phyloP scores from a whole-genome alignment of 2,888 invertebrate species.

The Hanleya hanleyi region DNA sequence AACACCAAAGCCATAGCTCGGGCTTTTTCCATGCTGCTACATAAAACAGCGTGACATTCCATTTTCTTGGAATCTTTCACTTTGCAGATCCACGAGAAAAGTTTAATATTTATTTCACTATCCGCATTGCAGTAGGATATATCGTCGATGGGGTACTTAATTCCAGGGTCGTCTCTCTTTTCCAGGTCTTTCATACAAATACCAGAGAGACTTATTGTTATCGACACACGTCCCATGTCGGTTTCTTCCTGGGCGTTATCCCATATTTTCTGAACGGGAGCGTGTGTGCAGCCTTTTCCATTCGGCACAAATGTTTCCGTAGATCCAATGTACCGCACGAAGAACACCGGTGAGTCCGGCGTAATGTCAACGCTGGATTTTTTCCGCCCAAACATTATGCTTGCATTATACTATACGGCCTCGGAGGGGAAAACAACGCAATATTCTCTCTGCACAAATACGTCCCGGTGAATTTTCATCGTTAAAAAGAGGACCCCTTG shows the following conservation, averaged over 20 bases:
- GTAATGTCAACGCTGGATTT: slow-evolving; percentile 61
- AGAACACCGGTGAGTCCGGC: slow-evolving; percentile 59
- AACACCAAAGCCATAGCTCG: slow-evolving; percentile 57
- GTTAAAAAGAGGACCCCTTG: too few species aligned
- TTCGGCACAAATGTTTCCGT: slow-evolving; percentile 55
- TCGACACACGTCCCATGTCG: slow-evolving; percentile 43
- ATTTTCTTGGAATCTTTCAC: slow-evolving; percentile 26
- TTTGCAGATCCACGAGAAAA: slow-evolving; percentile 63
- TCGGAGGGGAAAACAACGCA: too few species aligned
- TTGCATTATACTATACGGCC: too few species aligned
- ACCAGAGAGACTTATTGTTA: slow-evolving; percentile 50
- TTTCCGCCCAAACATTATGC: slow-evolving; percentile 50
- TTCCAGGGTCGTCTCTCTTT: slow-evolving; percentile 41
- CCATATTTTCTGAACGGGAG: slow-evolving; percentile 61
- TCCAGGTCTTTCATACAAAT: slow-evolving; percentile 48
- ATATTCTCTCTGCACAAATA: too few species aligned
- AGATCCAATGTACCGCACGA: slow-evolving; percentile 57
- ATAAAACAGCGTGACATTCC: slow-evolving; percentile 60
- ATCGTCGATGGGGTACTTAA: slow-evolving; percentile 54
- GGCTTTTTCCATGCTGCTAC: slow-evolving; percentile 56
- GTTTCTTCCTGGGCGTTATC: slow-evolving; percentile 58
- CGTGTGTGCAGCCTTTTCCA: slow-evolving; percentile 58
- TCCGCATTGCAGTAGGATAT: slow-evolving; percentile 66
- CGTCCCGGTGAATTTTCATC: too few species aligned
- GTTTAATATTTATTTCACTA: slow-evolving; percentile 50